These are phyloP conservation scores for Eubasilissa splendida DNA, from an alignment of 2,888 invertebrate species.

Conservation along the genomic window DNA sequence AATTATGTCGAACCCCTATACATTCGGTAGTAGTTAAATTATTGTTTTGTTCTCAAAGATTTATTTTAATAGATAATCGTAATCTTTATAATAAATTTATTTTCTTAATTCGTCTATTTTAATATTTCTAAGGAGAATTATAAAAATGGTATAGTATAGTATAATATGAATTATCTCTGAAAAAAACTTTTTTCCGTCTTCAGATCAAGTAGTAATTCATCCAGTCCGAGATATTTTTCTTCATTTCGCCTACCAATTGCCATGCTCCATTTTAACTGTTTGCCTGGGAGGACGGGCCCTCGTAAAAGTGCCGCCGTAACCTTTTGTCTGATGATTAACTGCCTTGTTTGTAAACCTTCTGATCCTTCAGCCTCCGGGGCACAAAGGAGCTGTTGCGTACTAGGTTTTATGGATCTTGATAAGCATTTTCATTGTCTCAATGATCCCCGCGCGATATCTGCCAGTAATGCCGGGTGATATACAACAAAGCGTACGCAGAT, in stretches of 20 bases:
- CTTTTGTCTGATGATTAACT: constrained; percentile 39
- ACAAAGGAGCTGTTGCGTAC: constrained; percentile 28
- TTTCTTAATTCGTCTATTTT: background rate
- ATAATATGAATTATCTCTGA: no score
- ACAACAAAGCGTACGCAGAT: no score
- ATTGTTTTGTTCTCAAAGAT: no score
- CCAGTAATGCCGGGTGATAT: no score
- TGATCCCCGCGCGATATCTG: constrained; percentile 19
- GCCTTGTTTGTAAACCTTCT: constrained; percentile 38
- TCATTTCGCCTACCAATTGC: constrained; percentile 16
- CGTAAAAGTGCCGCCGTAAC: constrained; percentile 31
- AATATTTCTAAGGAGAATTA: background rate
- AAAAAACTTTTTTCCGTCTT: no score
- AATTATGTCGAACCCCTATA: no score
- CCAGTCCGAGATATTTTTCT: background rate
- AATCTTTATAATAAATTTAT: background rate
- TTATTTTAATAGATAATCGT: background rate
- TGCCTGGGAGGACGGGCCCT: constrained; percentile 19
- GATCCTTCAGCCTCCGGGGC: constrained; percentile 10
- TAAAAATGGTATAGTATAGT: background rate
- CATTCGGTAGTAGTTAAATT: no score
- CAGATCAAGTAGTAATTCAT: background rate
- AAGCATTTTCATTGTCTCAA: constrained; percentile 25
- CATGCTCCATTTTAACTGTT: constrained; percentile 19
- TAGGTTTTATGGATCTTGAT: constrained; percentile 29